Evolutionary conservation across 2,888 invertebrate species (phyloP).

Genomic region (Drosophila austrosaltans): DNA sequence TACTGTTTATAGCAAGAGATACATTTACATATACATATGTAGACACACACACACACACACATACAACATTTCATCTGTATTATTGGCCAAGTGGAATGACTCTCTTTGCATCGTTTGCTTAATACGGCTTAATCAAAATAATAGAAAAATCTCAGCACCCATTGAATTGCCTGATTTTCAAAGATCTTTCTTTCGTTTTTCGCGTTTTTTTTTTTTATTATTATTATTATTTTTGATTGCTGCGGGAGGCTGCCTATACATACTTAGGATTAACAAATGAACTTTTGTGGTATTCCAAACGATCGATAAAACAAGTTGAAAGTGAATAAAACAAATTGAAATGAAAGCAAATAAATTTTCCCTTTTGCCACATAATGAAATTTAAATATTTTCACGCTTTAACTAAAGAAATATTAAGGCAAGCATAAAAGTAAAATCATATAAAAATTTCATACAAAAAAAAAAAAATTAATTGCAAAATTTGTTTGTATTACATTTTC

Average conservation of each 20-base stretch:
- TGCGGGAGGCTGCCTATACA: constrained; percentile 11
- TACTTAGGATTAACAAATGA: constrained; percentile 51
- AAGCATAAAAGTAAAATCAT: too few relatives aligned
- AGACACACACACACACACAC: constrained; percentile 14
- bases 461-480: too few relatives aligned
- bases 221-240: constrained; percentile 32
- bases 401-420: too few relatives aligned
- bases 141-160: constrained; percentile 29
- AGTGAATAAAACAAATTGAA: constrained; percentile 1
- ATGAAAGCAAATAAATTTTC: background rate
- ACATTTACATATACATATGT: background rate
- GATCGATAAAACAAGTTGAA: constrained; percentile 7
- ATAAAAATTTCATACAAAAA: too few relatives aligned
- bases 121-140: constrained; percentile 53
- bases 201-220: background rate
- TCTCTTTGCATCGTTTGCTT: constrained; percentile 45
- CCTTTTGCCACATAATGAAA: background rate
- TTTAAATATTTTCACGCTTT: too few relatives aligned
- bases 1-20: too few relatives aligned
- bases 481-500: too few relatives aligned
- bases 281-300: constrained; percentile 59
- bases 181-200: constrained; percentile 22
- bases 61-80: constrained; percentile 36
- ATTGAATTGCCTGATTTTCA: constrained; percentile 73
- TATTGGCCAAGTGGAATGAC: constrained; percentile 39